Evolutionary conservation across 2,113 vertebrate species (phyloP).

Genomic region (Tichodroma muraria): DNA sequence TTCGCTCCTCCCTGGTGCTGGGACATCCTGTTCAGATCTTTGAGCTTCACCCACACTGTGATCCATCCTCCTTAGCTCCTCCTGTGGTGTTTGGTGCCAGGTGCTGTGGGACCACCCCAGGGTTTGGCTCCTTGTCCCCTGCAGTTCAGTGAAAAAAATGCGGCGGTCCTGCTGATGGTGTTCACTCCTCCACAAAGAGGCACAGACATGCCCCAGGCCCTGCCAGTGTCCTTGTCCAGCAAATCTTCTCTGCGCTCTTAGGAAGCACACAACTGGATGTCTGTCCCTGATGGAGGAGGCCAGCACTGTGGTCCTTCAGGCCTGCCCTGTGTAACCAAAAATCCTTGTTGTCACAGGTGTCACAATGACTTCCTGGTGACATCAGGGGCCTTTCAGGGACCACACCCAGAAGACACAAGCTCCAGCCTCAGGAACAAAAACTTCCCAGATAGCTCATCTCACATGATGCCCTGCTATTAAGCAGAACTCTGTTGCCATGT

Average conservation of each 20-base stretch:
- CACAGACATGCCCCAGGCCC: neutral
- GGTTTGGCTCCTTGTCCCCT: neutral
- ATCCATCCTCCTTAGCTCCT: neutral
- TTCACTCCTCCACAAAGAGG: neutral
- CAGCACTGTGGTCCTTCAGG: neutral
- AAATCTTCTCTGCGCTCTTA: neutral
- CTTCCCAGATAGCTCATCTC: neutral
- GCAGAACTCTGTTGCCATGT: neutral
- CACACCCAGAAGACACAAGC: neutral
- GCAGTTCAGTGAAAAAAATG: neutral
- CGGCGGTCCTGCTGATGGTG: accelerated
- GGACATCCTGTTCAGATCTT: neutral
- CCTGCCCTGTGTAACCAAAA: neutral
- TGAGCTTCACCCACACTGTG: neutral
- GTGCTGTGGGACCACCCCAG: accelerated
- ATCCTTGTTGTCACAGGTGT: neutral
- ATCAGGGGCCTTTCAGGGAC: neutral
- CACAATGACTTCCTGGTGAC: neutral
- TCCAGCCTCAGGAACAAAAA: neutral
- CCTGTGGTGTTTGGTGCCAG: neutral
- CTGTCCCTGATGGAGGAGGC: neutral
- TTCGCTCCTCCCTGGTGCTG: accelerated
- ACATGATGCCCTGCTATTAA: neutral
- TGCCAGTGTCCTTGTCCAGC: neutral
- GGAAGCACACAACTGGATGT: neutral